These are phyloP conservation scores for Meleagris gallopavo DNA, from an alignment of 2,113 vertebrate species.

Conservation along the genomic window DNA sequence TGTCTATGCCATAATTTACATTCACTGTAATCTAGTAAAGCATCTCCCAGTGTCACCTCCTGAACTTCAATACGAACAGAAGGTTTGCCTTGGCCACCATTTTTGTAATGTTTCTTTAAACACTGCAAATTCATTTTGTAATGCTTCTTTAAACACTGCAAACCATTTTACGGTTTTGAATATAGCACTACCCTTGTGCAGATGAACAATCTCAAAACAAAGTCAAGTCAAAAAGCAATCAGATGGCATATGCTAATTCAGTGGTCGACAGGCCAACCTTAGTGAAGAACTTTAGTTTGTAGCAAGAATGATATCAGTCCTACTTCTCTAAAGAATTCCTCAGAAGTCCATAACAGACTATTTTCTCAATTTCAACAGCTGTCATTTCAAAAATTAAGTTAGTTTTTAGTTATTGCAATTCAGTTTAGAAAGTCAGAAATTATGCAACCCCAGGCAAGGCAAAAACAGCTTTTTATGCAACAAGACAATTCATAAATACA, in stretches of 20 bases:
- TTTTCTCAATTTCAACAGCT: neutral
- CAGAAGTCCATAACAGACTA: neutral
- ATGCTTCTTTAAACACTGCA: neutral
- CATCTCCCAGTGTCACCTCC: neutral
- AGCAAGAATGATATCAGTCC: neutral
- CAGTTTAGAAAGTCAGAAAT: neutral
- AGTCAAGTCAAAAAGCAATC: neutral
- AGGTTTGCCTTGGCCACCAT: neutral
- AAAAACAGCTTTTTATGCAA: constrained; percentile 1
- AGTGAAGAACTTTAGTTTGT: neutral
- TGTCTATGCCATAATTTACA: neutral
- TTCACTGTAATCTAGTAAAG: neutral
- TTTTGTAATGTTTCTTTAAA: neutral
- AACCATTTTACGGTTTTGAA: neutral
- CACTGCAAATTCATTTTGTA: neutral
- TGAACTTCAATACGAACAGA: neutral
- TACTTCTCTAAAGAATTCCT: neutral
- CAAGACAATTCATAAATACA: neutral
- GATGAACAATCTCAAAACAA: neutral
- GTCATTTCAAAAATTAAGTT: neutral
- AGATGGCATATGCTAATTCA: neutral
- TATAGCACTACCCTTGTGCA: too few relatives aligned
- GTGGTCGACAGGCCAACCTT: neutral
- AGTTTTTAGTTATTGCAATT: neutral
- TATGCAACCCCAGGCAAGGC: neutral